Conservation (phyloP, 1,140 invertebrate genomes). For the Aricia agestis region DNA sequence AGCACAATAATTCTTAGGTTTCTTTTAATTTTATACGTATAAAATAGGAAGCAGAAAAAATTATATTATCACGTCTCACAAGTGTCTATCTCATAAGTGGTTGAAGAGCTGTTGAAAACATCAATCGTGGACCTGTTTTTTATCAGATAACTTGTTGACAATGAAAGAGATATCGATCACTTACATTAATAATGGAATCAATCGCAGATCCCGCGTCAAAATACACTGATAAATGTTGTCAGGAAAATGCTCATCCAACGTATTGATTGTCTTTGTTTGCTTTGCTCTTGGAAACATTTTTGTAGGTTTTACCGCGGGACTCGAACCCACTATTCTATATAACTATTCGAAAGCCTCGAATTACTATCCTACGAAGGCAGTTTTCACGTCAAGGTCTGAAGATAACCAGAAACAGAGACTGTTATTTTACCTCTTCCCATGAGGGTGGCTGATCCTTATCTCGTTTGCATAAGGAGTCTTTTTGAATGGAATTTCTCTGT, state of each 20-base stretch:
- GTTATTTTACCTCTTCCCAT: too few species aligned
- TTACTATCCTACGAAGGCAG: too few species aligned
- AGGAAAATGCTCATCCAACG: too few species aligned
- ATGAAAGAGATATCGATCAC: background rate
- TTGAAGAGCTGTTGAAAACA: background rate
- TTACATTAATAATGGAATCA: background rate
- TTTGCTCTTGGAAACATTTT: too few species aligned
- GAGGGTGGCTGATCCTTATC: too few species aligned
- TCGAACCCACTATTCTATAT: too few species aligned
- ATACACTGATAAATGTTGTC: background rate
- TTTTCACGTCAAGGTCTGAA: background rate
- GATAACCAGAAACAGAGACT: background rate
- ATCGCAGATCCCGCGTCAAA: background rate
- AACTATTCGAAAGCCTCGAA: too few species aligned
- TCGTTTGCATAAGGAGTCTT: too few species aligned
- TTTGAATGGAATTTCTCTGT: too few species aligned
- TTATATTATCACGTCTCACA: background rate
- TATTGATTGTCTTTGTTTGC: too few species aligned
- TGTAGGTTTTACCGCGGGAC: too few species aligned
- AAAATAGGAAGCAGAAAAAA: background rate
- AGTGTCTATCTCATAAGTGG: background rate
- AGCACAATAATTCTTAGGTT: too few species aligned
- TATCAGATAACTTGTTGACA: constrained; percentile 1
- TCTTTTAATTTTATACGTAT: background rate
- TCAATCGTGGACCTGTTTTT: background rate